A percentile compares a stretch with the other conserved stretches of the same genome.
phyloP scores from a whole-genome alignment of 2,888 invertebrate species.

The Lysandra coridon region DNA sequence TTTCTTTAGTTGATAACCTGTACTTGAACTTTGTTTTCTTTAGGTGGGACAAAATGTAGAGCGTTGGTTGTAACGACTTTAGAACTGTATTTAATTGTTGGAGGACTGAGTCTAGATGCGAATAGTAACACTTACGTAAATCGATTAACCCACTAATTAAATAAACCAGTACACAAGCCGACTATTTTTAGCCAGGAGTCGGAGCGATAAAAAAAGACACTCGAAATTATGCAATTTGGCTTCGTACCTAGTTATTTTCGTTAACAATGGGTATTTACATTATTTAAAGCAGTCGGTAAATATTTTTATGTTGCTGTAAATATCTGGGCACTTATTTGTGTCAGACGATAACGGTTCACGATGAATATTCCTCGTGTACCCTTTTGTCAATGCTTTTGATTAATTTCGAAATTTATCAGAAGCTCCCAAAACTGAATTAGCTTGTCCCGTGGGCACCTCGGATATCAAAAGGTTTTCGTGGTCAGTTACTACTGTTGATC shows the following conservation, averaged over 20 bases:
- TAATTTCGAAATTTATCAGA: too few species aligned
- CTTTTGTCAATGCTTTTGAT: background rate
- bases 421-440: too few species aligned
- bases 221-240: constrained; percentile 31
- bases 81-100: background rate
- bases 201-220: constrained; percentile 29
- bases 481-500: too few species aligned
- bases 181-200: constrained; percentile 22
- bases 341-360: background rate
- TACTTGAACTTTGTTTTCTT: background rate
- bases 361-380: background rate
- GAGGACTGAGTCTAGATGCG: background rate
- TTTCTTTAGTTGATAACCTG: too few species aligned
- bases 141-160: constrained; percentile 22
- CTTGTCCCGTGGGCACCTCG: too few species aligned
- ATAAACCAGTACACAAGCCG: constrained; percentile 1
- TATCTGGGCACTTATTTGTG: background rate
- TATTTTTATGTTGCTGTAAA: constrained; percentile 9
- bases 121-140: constrained; percentile 24
- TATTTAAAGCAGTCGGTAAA: constrained; percentile 12
- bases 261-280: constrained; percentile 28
- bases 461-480: too few species aligned
- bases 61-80: background rate
- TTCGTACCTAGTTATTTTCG: constrained; percentile 24
- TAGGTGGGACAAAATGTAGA: background rate